Percentiles rank a stretch among this genome's conserved stretches.
Evolutionary conservation across 2,797 vertebrate genomes (phyloP).

Genomic region (Sylvia borin): DNA sequence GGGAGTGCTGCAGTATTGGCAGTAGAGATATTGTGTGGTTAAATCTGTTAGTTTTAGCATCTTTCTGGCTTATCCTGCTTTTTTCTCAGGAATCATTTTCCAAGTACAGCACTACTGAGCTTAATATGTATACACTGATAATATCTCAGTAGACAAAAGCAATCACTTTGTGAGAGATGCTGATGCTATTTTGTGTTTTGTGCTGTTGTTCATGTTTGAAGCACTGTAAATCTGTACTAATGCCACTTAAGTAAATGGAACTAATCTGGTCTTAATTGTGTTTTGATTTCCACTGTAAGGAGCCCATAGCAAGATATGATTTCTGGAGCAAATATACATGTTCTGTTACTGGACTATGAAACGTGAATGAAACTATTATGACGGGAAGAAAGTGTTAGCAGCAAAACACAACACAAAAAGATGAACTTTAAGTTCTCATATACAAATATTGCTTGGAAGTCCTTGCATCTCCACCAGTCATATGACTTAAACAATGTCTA

Average conservation of each 20-base stretch:
- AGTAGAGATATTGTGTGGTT: not conserved
- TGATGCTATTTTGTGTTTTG: not conserved
- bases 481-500: not conserved
- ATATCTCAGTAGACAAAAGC: not conserved
- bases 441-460: not conserved
- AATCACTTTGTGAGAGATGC: not conserved
- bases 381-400: not conserved
- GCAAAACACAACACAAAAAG: not conserved
- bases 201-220: not conserved
- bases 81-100: not conserved
- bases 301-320: not conserved
- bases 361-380: not conserved
- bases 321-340: not conserved
- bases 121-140: not conserved
- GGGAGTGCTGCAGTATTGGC: not conserved
- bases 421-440: not conserved
- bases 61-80: not conserved
- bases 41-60: not conserved
- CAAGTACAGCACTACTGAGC: not conserved
- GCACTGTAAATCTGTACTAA: not conserved
- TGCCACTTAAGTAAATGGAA: slow-evolving; percentile 1
- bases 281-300: not conserved
- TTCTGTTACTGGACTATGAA: not conserved
- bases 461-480: not conserved
- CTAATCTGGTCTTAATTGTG: slow-evolving; percentile 2